These are phyloP conservation scores for Sphenodon punctatus DNA, from an alignment of 2,797 vertebrate species.

Conservation along the genomic window DNA sequence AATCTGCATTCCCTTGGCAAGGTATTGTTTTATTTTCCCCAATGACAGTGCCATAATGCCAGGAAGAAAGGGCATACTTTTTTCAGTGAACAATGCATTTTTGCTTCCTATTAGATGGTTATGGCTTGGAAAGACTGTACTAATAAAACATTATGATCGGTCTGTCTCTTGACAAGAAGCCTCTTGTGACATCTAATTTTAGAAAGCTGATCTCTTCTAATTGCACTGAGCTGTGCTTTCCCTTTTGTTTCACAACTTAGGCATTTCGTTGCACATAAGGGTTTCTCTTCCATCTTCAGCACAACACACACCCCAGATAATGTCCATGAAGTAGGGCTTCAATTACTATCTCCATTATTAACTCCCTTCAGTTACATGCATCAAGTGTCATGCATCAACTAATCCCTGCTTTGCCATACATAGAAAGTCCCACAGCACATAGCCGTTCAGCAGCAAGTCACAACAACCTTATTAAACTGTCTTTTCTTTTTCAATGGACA, in stretches of 20 bases:
- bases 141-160: neutral
- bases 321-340: neutral
- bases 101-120: neutral
- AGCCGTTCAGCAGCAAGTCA: neutral
- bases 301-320: neutral
- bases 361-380: neutral
- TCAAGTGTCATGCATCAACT: neutral
- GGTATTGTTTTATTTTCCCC: neutral
- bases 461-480: neutral
- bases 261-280: neutral
- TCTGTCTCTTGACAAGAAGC: neutral
- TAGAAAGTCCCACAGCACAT: neutral
- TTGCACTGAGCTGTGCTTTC: neutral
- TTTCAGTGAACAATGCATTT: neutral
- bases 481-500: neutral
- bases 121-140: neutral
- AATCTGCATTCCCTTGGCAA: neutral
- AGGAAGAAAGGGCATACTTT: neutral
- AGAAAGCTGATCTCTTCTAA: neutral
- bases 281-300: neutral
- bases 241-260: constrained; percentile 1
- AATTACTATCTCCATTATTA: neutral
- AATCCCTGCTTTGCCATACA: neutral
- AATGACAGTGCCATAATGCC: neutral
- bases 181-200: neutral